phyloP scores from a whole-genome alignment of 2,113 vertebrate genomes.

The Spilogale gracilis region DNA sequence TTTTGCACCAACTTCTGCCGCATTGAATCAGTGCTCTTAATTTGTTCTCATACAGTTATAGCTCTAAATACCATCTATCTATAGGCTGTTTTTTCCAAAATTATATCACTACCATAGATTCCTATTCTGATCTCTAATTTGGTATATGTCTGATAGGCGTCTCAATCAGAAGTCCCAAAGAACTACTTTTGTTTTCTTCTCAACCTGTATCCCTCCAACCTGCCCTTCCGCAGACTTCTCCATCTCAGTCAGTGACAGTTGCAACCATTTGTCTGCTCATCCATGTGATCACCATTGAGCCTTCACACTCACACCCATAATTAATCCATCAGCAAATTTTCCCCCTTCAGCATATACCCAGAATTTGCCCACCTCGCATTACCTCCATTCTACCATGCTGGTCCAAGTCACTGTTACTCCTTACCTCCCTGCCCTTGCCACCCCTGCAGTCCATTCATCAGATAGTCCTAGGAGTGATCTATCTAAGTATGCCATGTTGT shows the following conservation, averaged over 20 bases:
- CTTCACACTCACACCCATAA: background rate
- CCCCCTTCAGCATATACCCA: background rate
- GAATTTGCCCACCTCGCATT: background rate
- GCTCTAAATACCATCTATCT: background rate
- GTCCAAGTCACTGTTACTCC: background rate
- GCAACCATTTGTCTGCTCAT: background rate
- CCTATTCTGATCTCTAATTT: background rate
- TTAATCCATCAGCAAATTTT: background rate
- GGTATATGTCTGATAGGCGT: background rate
- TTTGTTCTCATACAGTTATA: background rate
- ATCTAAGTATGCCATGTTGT: background rate
- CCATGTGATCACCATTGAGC: background rate
- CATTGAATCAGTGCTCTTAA: conserved; percentile 33
- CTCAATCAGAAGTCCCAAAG: background rate
- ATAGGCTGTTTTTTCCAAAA: background rate
- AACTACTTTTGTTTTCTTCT: background rate
- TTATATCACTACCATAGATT: background rate
- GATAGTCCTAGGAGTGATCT: background rate
- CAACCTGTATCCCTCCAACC: background rate
- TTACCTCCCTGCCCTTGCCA: background rate
- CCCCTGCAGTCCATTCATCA: background rate
- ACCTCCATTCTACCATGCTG: background rate
- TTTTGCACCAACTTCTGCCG: background rate
- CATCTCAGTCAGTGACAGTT: background rate
- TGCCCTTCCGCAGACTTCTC: background rate